A percentile compares a stretch with the other conserved stretches of the same genome.
Evolutionary conservation across 23 tunicate genomes (phyloP).

Genomic region (Styela clava): DNA sequence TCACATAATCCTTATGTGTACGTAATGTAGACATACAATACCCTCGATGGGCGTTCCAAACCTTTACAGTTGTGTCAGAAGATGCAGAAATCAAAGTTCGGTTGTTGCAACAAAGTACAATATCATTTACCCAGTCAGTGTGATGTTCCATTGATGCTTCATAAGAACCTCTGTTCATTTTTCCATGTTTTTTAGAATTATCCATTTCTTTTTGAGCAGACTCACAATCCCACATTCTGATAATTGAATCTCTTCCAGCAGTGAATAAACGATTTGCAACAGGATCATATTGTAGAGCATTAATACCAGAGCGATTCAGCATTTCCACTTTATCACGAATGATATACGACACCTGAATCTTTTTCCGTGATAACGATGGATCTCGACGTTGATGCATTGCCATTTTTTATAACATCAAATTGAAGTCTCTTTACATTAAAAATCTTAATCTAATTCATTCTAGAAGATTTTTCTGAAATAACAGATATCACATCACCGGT

Average conservation of each 20-base stretch:
- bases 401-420: too few species aligned
- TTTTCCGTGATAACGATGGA: constrained; percentile 30
- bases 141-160: constrained; percentile 96
- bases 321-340: constrained; percentile 83
- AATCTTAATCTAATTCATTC: too few species aligned
- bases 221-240: constrained; percentile 76
- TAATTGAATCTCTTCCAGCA: constrained; percentile 96
- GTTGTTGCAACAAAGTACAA: constrained; percentile 80
- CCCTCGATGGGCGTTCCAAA: constrained; percentile 92
- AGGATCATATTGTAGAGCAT: constrained; percentile 78
- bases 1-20: constrained; percentile 97
- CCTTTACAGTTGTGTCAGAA: constrained; percentile 91
- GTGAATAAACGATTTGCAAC: constrained; percentile 57
- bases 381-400: constrained; percentile 50
- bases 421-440: too few species aligned
- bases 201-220: not conserved
- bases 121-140: constrained; percentile 99
- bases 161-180: constrained; percentile 38
- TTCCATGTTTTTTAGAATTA: not conserved
- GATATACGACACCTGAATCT: constrained; percentile 72
- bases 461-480: too few species aligned
- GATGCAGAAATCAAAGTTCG: constrained; percentile 93
- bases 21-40: constrained; percentile 95
- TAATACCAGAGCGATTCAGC: constrained; percentile 88
- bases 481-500: too few species aligned